A percentile compares a stretch with the other conserved stretches of the same genome.
phyloP scores from a whole-genome alignment of 2,113 vertebrate genomes.

The Sturnus vulgaris region DNA sequence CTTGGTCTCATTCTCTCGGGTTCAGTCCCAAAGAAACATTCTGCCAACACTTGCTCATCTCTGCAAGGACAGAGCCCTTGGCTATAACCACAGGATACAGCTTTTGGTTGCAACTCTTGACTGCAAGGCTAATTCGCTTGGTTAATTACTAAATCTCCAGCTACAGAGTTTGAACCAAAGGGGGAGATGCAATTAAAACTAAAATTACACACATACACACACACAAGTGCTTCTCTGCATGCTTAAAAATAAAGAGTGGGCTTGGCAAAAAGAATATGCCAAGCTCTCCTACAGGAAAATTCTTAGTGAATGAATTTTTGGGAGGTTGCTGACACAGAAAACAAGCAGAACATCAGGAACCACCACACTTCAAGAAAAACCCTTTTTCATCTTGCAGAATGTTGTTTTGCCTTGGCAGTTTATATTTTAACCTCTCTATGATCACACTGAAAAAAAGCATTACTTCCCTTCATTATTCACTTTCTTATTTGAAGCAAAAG shows the following conservation, averaged over 20 bases:
- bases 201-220: not conserved
- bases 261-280: slow-evolving; percentile 1
- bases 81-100: not conserved
- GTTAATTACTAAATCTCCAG: not conserved
- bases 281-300: not conserved
- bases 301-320: slow-evolving; percentile 41
- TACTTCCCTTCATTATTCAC: not conserved
- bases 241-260: not conserved
- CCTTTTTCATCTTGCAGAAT: not conserved
- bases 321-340: not conserved
- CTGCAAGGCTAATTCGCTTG: rapidly evolving
- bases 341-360: slow-evolving; percentile 5
- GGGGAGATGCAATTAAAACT: not conserved
- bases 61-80: not conserved
- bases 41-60: not conserved
- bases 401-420: not conserved
- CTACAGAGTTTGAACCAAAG: not conserved
- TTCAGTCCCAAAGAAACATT: not conserved
- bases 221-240: not conserved
- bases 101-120: not conserved
- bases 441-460: not conserved
- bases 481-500: not conserved
- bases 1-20: not conserved
- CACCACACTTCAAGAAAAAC: not conserved
- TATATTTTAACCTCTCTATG: not conserved